Base-by-base conservation (phyloP, 2,888 invertebrate species). In the Pammene aurita region DNA sequence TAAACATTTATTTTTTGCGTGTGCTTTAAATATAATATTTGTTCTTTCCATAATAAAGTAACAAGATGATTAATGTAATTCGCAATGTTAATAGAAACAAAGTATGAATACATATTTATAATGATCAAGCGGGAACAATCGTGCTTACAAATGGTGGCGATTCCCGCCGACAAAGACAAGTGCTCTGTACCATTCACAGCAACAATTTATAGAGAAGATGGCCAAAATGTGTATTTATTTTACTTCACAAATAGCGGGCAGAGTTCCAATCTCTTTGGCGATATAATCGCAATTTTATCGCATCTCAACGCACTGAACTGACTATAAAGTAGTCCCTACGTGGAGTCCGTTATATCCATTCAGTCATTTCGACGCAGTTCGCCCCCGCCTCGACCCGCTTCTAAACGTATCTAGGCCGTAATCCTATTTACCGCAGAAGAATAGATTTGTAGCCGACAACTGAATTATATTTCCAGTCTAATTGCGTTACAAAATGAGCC, bases 231-330 rank as follows among this genome's bases (percentile, higher is more conserved):
- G 66, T 62, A 72, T 72, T 71, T 72, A 72, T 75, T 74, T 69
- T 67, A 60, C 63, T 60, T 46, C 44, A 46, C 44, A 58, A 58
- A 50, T 52, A 70, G 63, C 75, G 84, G 86, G 87, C 87, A 83
- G 71, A 44, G 78, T 82, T 86, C 86, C 87, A 87, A 87, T 78
- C 75, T 76, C 75, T 76, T 73, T 71, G 72, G 76, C 78, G 78
- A 83, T 80, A 82, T 83, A 80, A 84, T 85, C 78, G 76, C 75
- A 77, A 80, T 83, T 84, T 85, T 84, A 86, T 83, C 79, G 76
- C 75, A 71, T 75, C 76, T 76, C 72, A 70, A 71, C 74, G 73
- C 66, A 55, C 67, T 70, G 69, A 73, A 55, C 67, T 70, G 69
- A 73, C 76, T 76, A 76, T 78, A 78, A 79, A 79, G 72, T 73